These are phyloP conservation scores for Scolopax mira DNA, from an alignment of 2,113 vertebrate genomes.

Conservation along the genomic window DNA sequence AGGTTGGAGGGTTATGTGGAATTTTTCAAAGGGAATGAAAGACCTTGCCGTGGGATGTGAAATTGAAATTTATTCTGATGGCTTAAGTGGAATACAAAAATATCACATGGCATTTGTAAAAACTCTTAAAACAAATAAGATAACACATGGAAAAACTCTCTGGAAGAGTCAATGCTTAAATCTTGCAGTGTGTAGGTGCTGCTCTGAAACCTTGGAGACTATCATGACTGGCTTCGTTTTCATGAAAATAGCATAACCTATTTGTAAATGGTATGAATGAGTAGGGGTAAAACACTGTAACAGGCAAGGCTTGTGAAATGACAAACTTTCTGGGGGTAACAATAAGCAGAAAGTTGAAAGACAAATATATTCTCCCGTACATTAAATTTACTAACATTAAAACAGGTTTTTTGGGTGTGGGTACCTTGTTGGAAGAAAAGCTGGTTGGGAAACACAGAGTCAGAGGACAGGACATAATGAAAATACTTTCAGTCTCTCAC, in stretches of 20 bases:
- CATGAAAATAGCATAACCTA: neutral
- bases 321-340: neutral
- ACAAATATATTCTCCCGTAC: neutral
- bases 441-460: neutral
- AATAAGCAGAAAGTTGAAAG: neutral
- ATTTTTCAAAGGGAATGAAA: neutral
- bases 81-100: neutral
- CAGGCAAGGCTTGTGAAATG: neutral
- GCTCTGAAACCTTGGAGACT: neutral
- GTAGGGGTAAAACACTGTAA: neutral
- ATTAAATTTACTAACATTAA: neutral
- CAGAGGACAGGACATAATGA: neutral
- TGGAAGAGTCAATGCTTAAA: neutral
- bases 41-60: neutral
- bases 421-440: neutral
- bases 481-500: neutral
- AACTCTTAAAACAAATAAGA: neutral
- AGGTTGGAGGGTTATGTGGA: neutral
- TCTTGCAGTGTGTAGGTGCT: neutral
- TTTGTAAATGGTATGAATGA: neutral
- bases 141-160: neutral
- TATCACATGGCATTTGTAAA: neutral
- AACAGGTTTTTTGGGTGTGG: neutral
- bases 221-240: neutral
- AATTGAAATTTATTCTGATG: neutral